Percentiles rank a stretch among this genome's conserved stretches.
Evolutionary conservation across 1,140 invertebrate genomes (phyloP).

Genomic region (Acromyrmex charruanus): DNA sequence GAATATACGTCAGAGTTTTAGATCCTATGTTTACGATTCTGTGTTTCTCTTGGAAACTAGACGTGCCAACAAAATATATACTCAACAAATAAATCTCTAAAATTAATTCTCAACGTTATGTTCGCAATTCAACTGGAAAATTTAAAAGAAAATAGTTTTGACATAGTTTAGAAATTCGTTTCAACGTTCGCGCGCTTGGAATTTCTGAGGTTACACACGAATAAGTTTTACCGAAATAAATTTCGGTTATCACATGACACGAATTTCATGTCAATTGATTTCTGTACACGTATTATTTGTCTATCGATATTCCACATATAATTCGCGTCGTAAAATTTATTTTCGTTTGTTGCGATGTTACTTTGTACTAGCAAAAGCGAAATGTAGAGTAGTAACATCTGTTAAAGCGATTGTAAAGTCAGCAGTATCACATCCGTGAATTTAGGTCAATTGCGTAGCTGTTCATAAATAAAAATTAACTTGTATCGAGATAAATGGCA

Average conservation of each 20-base stretch:
- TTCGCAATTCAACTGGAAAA: not conserved
- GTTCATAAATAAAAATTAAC: conserved; percentile 37
- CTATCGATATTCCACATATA: conserved; percentile 9
- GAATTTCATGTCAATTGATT: conserved; percentile 11
- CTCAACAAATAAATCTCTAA: not conserved
- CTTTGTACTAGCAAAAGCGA: not conserved
- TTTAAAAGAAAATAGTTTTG: not conserved
- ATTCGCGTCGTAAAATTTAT: conserved; percentile 15
- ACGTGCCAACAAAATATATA: not conserved
- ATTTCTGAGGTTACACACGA: not conserved
- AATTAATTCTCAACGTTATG: conserved; percentile 7
- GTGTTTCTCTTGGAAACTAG: not conserved
- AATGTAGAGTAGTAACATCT: not conserved
- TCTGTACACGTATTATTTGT: not conserved
- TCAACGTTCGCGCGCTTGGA: not conserved
- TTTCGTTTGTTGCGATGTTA: conserved; percentile 23
- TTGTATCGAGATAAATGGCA: not conserved
- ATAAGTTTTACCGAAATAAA: not conserved
- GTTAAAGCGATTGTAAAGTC: not conserved
- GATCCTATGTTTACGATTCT: not conserved
- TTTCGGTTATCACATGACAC: not conserved
- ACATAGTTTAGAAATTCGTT: not conserved
- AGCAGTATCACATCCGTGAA: not conserved
- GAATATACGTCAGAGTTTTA: not conserved
- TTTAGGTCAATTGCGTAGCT: conserved; percentile 20